Base-by-base conservation (phyloP, 2,888 invertebrate species). In the Xanthorhoe designata region DNA sequence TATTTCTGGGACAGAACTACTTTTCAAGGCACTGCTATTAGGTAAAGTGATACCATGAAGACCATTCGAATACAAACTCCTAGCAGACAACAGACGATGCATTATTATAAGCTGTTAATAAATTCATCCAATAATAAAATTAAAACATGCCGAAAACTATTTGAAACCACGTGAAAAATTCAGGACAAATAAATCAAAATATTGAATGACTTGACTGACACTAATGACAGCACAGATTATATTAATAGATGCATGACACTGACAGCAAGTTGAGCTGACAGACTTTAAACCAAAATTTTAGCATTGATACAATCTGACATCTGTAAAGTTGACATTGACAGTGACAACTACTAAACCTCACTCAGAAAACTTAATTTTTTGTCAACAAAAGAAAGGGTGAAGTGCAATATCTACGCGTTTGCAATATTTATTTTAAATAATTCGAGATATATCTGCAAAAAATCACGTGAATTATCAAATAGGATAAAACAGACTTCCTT, bases 61-160 rank as follows among this genome's bases (percentile, higher is more conserved):
- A 76, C 88, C 85, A 76, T 80, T 86, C 57, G 89, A 89, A 78
- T 90, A 92, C 68, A 93, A 78, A 80, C 86, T 90, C 72, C 86
- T 88, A 35, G 90, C 89, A 67, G 86, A 85, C 70, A 88, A 75
- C 71, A 94, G 75, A 66, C 94, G 90, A 85, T 94, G 89, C 94
- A 94, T 94, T 83, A 63, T 89, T 61, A 64, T 66, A 70, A 57
- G 73, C 74, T 76, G 78, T 76, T 77, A 77, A 75, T 70, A 83
- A 64, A 74, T 79, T 76, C 70, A 76, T 13, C 67, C 79, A 75
- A 50, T 71, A 66, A 74, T 74, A 54, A 70, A 65, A 70, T 24
- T 66, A 78, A 78, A 81, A 79, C 86, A 88, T 88, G 82, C 81
- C 83, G 83, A 83, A 81, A 81, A 78, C 64, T 57, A 47, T 74